Conservation (phyloP, 2,113 vertebrate genomes). For the Perca fluviatilis region DNA sequence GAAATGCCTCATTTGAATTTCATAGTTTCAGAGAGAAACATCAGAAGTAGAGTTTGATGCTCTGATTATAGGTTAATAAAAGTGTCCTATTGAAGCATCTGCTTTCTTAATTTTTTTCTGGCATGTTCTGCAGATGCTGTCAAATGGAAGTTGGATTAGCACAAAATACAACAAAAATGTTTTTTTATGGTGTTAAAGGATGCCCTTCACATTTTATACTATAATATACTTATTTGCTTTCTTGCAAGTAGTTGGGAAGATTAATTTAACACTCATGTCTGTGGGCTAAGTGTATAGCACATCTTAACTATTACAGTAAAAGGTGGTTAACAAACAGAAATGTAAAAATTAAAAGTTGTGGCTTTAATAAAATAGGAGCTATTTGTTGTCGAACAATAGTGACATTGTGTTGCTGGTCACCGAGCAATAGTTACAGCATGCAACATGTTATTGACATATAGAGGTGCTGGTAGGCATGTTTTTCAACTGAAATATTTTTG, state of each 20-base stretch:
- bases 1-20: conserved; percentile 21
- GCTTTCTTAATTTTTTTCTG: background rate
- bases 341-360: background rate
- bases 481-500: background rate
- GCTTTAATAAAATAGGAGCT: background rate
- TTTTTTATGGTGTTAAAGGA: background rate
- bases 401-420: conserved; percentile 4
- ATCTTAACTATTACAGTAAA: background rate
- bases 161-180: background rate
- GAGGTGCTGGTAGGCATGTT: background rate
- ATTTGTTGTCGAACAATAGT: background rate
- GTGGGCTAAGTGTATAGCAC: background rate
- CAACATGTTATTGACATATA: background rate
- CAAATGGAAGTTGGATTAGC: background rate
- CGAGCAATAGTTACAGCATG: background rate
- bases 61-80: conserved; percentile 29
- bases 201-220: background rate
- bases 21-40: background rate
- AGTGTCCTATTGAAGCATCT: background rate
- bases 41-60: conserved; percentile 12
- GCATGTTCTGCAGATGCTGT: conserved; percentile 2
- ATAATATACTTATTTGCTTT: conserved; percentile 1
- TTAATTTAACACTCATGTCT: background rate
- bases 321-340: background rate
- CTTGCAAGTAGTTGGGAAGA: background rate